These are phyloP conservation scores for Macroglossus sobrinus DNA, from an alignment of 2,113 vertebrate species.

Conservation along the genomic window DNA sequence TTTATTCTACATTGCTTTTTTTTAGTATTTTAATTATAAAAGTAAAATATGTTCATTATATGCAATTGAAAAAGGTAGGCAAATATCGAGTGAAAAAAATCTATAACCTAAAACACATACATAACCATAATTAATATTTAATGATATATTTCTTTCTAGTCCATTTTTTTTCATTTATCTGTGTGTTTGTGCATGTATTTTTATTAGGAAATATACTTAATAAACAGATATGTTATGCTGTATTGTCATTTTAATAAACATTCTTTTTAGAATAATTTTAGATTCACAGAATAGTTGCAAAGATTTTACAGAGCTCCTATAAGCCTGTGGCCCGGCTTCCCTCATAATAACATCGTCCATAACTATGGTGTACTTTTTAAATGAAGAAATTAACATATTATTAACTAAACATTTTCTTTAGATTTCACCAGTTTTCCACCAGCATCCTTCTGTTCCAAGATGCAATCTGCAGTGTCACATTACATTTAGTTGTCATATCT, in stretches of 20 bases:
- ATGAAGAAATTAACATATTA: neutral
- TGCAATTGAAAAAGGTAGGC: constrained; percentile 35
- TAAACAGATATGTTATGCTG: neutral
- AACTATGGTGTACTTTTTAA: neutral
- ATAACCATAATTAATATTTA: neutral
- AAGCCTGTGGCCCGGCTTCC: neutral
- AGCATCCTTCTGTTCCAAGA: neutral
- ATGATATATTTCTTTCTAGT: neutral
- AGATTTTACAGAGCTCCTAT: neutral
- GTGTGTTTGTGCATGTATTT: neutral
- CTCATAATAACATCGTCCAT: neutral
- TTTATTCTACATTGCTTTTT: constrained; percentile 58
- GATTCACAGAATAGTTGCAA: neutral
- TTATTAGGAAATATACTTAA: neutral
- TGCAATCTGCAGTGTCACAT: neutral
- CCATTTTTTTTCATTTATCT: neutral
- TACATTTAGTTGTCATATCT: neutral
- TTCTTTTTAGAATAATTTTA: neutral
- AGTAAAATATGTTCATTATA: constrained; percentile 52
- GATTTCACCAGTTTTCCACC: neutral
- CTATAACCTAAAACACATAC: neutral
- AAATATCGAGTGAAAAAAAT: constrained; percentile 46
- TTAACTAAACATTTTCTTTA: neutral
- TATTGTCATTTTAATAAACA: neutral
- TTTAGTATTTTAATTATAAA: constrained; percentile 58